phyloP scores from a whole-genome alignment of 2,113 vertebrate species.

The Pygoscelis adeliae region DNA sequence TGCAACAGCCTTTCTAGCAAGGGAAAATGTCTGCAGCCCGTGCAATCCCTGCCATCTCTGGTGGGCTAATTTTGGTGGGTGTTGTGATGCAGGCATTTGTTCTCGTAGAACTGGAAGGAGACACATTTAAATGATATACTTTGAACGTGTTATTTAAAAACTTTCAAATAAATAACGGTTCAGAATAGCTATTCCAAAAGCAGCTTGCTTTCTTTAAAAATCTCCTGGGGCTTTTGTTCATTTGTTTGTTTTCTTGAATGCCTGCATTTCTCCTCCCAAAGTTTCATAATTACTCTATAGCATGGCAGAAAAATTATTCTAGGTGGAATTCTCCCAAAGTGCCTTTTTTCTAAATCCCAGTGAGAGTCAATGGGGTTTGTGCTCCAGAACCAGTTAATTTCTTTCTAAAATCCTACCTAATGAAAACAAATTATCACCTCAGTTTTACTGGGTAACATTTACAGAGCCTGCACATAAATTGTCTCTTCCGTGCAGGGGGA shows the following conservation, averaged over 20 bases:
- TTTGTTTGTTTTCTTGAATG: not conserved
- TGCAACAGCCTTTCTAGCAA: not conserved
- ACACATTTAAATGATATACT: not conserved
- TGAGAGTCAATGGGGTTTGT: not conserved
- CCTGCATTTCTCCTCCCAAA: rapidly evolving
- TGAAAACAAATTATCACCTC: not conserved
- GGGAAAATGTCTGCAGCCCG: not conserved
- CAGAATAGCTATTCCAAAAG: not conserved
- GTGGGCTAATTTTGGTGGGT: not conserved
- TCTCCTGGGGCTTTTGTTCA: not conserved
- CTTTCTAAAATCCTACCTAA: not conserved
- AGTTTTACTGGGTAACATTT: not conserved
- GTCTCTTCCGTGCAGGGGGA: not conserved
- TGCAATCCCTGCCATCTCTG: not conserved
- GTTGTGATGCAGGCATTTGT: not conserved
- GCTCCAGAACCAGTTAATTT: not conserved
- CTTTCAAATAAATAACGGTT: not conserved
- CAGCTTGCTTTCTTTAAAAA: not conserved
- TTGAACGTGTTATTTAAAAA: not conserved
- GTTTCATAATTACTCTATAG: not conserved
- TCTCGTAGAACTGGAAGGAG: not conserved
- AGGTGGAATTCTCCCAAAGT: not conserved
- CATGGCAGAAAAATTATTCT: not conserved
- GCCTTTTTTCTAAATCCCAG: not conserved
- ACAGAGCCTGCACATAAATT: not conserved